phyloP scores from a whole-genome alignment of 2,113 vertebrate genomes.

The Gambusia affinis region DNA sequence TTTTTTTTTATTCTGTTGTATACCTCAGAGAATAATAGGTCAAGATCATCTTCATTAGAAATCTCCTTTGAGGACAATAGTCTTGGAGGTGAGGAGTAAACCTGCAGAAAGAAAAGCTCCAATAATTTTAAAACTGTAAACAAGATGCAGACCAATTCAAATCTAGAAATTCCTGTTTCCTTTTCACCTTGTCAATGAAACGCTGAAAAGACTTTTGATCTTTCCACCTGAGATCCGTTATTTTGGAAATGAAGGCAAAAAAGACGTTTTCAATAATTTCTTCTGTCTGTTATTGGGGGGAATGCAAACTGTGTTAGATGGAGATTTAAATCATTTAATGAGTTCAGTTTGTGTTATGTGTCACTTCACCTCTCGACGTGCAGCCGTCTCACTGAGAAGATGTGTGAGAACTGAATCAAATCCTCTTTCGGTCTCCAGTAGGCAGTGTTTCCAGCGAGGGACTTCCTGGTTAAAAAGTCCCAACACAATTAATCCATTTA shows the following conservation, averaged over 20 bases:
- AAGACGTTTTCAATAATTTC: constrained; percentile 71
- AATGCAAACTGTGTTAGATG: background rate
- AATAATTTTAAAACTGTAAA: background rate
- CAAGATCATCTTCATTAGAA: constrained; percentile 51
- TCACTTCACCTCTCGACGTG: constrained; percentile 61
- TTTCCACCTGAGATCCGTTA: constrained; percentile 65
- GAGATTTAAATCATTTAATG: background rate
- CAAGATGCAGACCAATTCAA: background rate
- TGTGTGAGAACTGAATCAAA: constrained; percentile 70
- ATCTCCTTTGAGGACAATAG: constrained; percentile 52
- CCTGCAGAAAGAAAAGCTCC: constrained; percentile 48
- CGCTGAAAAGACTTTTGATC: constrained; percentile 46
- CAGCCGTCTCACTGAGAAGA: constrained; percentile 55
- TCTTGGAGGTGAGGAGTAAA: constrained; percentile 67
- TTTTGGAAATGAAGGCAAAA: constrained; percentile 68
- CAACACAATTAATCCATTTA: constrained; percentile 5
- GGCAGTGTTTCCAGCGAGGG: constrained; percentile 78
- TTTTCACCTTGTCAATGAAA: constrained; percentile 72
- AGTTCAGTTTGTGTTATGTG: background rate
- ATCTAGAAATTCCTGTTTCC: background rate
- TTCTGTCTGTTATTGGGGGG: constrained; percentile 65
- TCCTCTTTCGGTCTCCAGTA: constrained; percentile 71
- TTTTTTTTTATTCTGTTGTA: background rate
- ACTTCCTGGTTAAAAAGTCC: constrained; percentile 48
- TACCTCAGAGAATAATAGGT: constrained; percentile 74